Conservation (phyloP, 2,888 invertebrate species). For the Dromius quadrimaculatus region DNA sequence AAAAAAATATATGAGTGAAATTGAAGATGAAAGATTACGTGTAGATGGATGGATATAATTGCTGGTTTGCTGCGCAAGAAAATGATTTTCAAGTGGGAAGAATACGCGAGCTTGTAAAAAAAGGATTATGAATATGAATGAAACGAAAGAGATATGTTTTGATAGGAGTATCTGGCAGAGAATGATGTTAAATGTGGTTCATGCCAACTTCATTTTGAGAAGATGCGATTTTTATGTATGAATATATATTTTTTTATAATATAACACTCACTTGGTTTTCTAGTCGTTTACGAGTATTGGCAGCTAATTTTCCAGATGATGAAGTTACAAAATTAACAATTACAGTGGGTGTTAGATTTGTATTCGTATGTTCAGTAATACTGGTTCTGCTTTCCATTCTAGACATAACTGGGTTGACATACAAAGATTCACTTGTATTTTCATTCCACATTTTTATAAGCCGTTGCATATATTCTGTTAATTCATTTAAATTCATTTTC, state of each 20-base stretch:
- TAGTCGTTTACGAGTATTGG: conserved; percentile 74
- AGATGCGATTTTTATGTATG: too few species aligned
- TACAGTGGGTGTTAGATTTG: conserved; percentile 65
- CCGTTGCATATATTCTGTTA: conserved; percentile 79
- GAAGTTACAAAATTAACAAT: conserved; percentile 75
- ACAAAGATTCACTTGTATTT: conserved; percentile 46
- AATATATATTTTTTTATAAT: conserved; percentile 54
- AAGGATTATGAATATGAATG: too few species aligned
- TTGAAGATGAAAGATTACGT: too few species aligned
- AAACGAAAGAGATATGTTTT: too few species aligned
- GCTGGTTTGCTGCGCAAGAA: too few species aligned
- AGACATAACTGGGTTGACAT: conserved; percentile 54
- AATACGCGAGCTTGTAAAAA: too few species aligned
- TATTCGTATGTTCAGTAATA: conserved; percentile 56
- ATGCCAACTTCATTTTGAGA: too few species aligned
- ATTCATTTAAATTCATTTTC: conserved; percentile 72
- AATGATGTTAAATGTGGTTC: too few species aligned
- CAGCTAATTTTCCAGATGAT: conserved; percentile 73
- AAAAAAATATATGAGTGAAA: too few species aligned
- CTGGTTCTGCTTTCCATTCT: conserved; percentile 62
- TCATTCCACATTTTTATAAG: conserved; percentile 67
- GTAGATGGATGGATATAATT: too few species aligned
- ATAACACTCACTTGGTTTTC: conserved; percentile 75
- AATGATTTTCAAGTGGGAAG: too few species aligned
- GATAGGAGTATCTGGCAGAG: too few species aligned